Base-by-base conservation (phyloP, 2,888 invertebrate species). In the Hanleya hanleyi region DNA sequence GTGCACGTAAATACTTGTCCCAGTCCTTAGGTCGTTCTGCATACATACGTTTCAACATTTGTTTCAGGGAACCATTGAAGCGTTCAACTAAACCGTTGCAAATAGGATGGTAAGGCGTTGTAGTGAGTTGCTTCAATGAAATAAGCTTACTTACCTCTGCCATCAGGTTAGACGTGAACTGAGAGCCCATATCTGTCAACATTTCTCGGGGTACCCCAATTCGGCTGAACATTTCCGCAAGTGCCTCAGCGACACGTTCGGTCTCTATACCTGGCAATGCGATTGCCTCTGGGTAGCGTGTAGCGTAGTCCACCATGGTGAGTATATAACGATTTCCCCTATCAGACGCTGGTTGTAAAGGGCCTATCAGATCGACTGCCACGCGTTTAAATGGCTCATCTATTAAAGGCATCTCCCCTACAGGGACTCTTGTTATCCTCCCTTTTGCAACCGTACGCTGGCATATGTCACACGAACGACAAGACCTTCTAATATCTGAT, bases 111-210 rank as follows among this genome's bases (percentile, higher is more conserved):
- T 80, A 78, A 12, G 78, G 76, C 0, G 74, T 75, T 22, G 79
- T 77, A 0, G 71, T 69, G 2, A 78, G 26, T 32, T 79, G 75
- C 47, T 65, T 71, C 5, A 81, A 69, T 0, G 73, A 70, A 6
- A 76, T 50, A 36, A 78, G 57, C 37, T 76, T 67, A 38, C 67
- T 70, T 26, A 80, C 69, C 51, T 77, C 76, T 36, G 65, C 67
- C 76, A 81, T 78, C n/a, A 80, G 33, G n/a, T 71, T 62, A n/a
- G 77, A 75, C 0, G 79, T 82, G 57, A 82, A 81, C 36, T 80
- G 80, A 1, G 73, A 71, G 49, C 71, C 69, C 75, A 69, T 36
- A 50, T 79, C 79, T n/a, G n/a, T n/a, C n/a, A n/a, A n/a, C n/a
- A n/a, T n/a, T n/a, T n/a, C n/a, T n/a, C n/a, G n/a, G n/a, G n/a